Evolutionary conservation across 2,797 vertebrate genomes (phyloP).

Genomic region (Cephalopachus bancanus): DNA sequence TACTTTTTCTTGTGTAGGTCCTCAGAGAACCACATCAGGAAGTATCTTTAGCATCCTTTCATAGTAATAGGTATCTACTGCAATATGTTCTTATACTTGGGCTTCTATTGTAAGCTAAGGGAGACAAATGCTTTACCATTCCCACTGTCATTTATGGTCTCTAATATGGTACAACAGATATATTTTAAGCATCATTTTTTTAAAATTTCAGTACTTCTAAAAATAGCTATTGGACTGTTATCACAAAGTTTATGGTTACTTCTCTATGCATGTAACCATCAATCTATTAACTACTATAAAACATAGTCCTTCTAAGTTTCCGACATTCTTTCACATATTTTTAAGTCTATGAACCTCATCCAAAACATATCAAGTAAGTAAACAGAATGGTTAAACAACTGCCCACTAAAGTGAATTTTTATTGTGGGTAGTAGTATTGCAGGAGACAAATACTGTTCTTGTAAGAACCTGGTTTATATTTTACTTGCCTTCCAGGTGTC

Average conservation of each 20-base stretch:
- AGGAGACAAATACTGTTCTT: background rate
- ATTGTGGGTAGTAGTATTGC: background rate
- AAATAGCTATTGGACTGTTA: background rate
- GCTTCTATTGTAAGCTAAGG: background rate
- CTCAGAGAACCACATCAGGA: background rate
- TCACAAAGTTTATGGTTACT: background rate
- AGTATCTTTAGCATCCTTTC: background rate
- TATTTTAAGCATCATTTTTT: background rate
- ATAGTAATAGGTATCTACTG: background rate
- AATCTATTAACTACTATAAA: constrained; percentile 1
- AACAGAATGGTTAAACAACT: background rate
- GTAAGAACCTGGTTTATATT: background rate
- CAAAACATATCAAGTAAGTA: background rate
- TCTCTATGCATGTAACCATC: background rate
- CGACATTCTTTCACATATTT: background rate
- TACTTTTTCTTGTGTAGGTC: background rate
- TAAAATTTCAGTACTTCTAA: background rate
- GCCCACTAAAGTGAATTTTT: background rate
- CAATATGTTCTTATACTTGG: background rate
- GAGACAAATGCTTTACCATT: background rate
- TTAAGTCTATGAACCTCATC: background rate
- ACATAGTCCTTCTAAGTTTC: constrained; percentile 10
- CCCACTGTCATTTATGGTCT: background rate
- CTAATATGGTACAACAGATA: background rate
- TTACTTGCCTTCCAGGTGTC: background rate